A percentile compares a stretch with the other conserved stretches of the same genome.
Evolutionary conservation across 2,888 invertebrate species (phyloP).

Genomic region (Chrysolina americana): DNA sequence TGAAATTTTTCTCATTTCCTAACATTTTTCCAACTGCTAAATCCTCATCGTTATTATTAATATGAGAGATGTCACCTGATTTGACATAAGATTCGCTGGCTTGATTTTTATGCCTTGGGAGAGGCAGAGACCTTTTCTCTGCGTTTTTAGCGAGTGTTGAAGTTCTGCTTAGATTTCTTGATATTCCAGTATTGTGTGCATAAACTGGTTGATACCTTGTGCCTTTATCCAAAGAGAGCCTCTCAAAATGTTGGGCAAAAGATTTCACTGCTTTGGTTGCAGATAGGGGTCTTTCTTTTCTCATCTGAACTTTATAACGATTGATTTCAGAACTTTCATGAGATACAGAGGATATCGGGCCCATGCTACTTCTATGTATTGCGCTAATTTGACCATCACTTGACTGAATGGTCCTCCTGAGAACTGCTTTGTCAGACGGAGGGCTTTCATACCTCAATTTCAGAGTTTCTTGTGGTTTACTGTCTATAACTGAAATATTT

Average conservation of each 20-base stretch:
- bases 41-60: constrained; percentile 33
- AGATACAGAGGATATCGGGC: not conserved
- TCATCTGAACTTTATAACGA: not conserved
- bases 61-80: constrained; percentile 33
- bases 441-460: not conserved
- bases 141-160: constrained; percentile 8
- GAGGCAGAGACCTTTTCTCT: constrained; percentile 39
- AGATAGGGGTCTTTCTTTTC: constrained; percentile 21
- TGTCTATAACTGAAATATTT: not conserved
- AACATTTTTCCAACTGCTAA: constrained; percentile 47
- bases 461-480: not conserved
- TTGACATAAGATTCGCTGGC: constrained; percentile 26
- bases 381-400: not conserved
- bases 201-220: constrained; percentile 54
- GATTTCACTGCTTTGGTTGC: constrained; percentile 41
- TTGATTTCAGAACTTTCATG: not conserved
- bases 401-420: not conserved
- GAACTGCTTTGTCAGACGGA: not conserved
- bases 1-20: constrained; percentile 51
- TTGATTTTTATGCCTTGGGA: constrained; percentile 40
- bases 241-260: constrained; percentile 48
- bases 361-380: not conserved
- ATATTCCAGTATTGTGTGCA: constrained; percentile 34
- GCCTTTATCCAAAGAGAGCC: constrained; percentile 34
- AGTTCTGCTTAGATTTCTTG: not conserved